Conservation (phyloP, 1,140 invertebrate species). For the Heliconius hewitsoni region DNA sequence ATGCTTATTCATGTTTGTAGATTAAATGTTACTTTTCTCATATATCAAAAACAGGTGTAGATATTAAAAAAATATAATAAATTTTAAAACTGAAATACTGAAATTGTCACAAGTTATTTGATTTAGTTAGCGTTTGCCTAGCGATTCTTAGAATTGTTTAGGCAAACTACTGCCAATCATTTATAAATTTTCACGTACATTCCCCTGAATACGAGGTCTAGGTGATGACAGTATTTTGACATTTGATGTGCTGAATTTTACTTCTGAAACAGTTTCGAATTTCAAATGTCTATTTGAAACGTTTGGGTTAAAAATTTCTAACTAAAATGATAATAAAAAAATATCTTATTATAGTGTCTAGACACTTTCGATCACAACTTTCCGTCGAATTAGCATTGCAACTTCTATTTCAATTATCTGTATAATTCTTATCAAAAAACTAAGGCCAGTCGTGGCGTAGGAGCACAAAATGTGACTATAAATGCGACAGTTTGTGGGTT, state of each 20-base stretch:
- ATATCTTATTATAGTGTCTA: too few species aligned
- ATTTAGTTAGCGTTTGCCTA: background rate
- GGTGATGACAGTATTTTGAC: conserved; percentile 4
- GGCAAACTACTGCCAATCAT: conserved; percentile 5
- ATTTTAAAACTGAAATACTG: background rate
- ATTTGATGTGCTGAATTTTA: background rate
- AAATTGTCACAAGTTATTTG: background rate
- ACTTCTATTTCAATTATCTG: too few species aligned
- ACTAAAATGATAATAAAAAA: too few species aligned
- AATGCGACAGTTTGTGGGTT: too few species aligned
- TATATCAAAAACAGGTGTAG: too few species aligned
- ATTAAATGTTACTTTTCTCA: too few species aligned
- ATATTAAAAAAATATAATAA: background rate
- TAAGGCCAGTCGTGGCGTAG: too few species aligned
- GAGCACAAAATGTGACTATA: too few species aligned
- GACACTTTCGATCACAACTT: too few species aligned
- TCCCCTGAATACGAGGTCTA: background rate
- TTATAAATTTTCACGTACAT: background rate
- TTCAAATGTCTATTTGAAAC: background rate
- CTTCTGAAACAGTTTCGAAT: background rate
- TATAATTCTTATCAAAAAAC: too few species aligned
- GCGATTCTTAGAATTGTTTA: background rate
- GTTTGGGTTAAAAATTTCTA: background rate
- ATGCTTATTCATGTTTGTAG: too few species aligned
- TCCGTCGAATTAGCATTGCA: too few species aligned